phyloP scores from a whole-genome alignment of 2,113 vertebrate species.

The Oncorhynchus kisutch region DNA sequence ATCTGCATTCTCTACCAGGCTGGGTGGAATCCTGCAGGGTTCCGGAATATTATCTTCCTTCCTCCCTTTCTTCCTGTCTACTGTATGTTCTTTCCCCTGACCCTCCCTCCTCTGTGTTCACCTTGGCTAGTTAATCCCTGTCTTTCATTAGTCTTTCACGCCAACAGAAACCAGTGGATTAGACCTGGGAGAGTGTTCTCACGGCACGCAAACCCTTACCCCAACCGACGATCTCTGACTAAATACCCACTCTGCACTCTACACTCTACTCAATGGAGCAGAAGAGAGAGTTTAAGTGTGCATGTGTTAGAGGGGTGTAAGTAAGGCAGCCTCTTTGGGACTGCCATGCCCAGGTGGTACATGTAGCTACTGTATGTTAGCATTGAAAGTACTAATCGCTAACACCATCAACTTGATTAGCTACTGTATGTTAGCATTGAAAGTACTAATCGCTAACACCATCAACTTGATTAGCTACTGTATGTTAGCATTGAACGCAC shows the following conservation, averaged over 20 bases:
- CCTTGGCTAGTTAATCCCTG: conserved; percentile 64
- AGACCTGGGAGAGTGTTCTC: conserved; percentile 32
- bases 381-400: too few relatives aligned
- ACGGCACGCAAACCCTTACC: too few relatives aligned
- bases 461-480: too few relatives aligned
- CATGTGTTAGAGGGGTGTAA: neutral
- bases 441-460: too few relatives aligned
- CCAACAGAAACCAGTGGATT: conserved; percentile 65
- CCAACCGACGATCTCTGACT: conserved; percentile 10
- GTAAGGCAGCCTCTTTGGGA: neutral
- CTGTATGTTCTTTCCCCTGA: conserved; percentile 40
- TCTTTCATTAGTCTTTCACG: conserved; percentile 68
- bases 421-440: too few relatives aligned
- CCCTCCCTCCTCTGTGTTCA: conserved; percentile 56
- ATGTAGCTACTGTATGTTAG: too few relatives aligned
- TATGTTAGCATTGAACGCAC: too few relatives aligned
- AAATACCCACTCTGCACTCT: conserved; percentile 25
- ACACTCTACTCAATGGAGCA: neutral
- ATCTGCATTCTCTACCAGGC: conserved; percentile 53
- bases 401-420: too few relatives aligned
- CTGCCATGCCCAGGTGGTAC: neutral
- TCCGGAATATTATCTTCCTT: conserved; percentile 34
- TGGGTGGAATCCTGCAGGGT: conserved; percentile 37
- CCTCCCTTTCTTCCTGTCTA: neutral
- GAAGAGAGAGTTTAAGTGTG: neutral